phyloP scores from a whole-genome alignment of 2,888 invertebrate genomes.

The Oxytorus armatus region DNA sequence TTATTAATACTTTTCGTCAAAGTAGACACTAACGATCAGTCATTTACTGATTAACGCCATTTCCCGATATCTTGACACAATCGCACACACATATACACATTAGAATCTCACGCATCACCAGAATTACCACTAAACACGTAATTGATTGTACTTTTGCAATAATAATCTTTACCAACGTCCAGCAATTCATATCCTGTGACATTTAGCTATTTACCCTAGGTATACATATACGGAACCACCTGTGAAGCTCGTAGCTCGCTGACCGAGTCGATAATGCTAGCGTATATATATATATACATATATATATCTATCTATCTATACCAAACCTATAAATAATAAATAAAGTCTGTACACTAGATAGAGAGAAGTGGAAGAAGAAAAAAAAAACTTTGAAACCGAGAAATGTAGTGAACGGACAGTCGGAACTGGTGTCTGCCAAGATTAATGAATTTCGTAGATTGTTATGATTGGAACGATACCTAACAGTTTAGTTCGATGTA shows the following conservation, averaged over 20 bases:
- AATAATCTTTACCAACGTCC: too few species aligned
- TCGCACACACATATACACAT: too few species aligned
- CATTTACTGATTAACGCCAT: too few species aligned
- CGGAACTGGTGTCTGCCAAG: constrained; percentile 11
- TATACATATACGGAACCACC: neutral
- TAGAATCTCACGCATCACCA: too few species aligned
- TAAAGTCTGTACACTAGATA: neutral
- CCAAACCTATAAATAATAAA: neutral
- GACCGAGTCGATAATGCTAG: constrained; percentile 17
- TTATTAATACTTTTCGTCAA: too few species aligned
- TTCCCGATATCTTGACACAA: too few species aligned
- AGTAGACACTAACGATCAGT: too few species aligned
- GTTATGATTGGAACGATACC: constrained; percentile 34
- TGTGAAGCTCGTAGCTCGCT: constrained; percentile 20
- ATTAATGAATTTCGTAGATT: constrained; percentile 43
- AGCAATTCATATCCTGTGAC: too few species aligned
- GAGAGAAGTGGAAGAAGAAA: neutral
- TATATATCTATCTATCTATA: too few species aligned
- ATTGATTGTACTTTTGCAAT: too few species aligned
- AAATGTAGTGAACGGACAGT: constrained; percentile 15
- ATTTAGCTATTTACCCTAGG: neutral
- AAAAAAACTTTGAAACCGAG: neutral
- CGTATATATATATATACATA: too few species aligned
- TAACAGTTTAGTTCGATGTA: constrained; percentile 43
- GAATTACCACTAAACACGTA: too few species aligned